These are phyloP conservation scores for Cryptoprocta ferox DNA, from an alignment of 2,797 vertebrate genomes.

Conservation along the genomic window DNA sequence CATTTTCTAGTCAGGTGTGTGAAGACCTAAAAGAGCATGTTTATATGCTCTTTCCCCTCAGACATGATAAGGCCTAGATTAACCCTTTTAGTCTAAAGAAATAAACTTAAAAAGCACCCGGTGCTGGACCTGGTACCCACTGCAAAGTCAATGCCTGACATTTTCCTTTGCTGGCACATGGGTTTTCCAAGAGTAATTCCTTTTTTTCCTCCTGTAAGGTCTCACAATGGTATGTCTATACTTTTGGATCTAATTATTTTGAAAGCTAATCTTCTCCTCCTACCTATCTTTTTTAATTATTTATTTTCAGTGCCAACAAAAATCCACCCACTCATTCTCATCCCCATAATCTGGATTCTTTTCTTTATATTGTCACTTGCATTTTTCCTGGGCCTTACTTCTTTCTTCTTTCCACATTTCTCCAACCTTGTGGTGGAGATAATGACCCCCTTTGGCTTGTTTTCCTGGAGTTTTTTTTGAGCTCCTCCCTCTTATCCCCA, in stretches of 20 bases:
- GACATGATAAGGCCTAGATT: background rate
- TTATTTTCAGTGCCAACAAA: slow-evolving; percentile 28
- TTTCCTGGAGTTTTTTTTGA: background rate
- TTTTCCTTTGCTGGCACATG: background rate
- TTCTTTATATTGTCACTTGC: background rate
- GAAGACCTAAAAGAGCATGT: slow-evolving; percentile 6
- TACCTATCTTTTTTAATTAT: slow-evolving; percentile 10
- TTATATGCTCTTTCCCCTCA: slow-evolving; percentile 19
- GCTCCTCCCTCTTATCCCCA: background rate
- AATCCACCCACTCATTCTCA: background rate
- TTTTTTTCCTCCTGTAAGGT: background rate
- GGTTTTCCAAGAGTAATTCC: slow-evolving; percentile 1
- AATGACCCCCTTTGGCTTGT: background rate
- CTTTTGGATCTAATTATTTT: background rate
- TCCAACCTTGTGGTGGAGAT: background rate
- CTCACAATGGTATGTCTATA: background rate
- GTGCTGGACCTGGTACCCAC: background rate
- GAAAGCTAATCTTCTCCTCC: slow-evolving; percentile 16
- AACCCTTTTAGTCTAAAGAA: slow-evolving; percentile 45
- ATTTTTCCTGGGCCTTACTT: background rate
- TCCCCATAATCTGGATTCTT: background rate
- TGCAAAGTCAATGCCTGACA: background rate
- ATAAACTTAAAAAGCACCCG: background rate
- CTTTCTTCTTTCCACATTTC: background rate
- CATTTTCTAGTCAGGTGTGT: slow-evolving; percentile 50